Base-by-base conservation (phyloP, 2,113 vertebrate species). In the Natator depressus region DNA sequence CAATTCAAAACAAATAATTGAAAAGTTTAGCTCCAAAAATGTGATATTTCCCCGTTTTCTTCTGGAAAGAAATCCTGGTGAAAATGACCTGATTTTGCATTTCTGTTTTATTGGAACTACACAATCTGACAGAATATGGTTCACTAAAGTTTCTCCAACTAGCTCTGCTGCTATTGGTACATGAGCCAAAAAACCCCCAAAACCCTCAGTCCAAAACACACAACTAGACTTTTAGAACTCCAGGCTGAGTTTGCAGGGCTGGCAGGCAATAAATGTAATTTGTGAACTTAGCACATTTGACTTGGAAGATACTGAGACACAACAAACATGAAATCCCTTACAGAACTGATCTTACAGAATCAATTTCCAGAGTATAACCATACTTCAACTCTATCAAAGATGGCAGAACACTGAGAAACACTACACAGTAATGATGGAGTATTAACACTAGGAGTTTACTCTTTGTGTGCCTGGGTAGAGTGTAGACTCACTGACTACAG, bases 91-190 rank as follows among this genome's bases (percentile, higher is more conserved):
- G 85, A 49, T 19, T 86, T 94, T 91, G 96, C 85, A 86, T 94
- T 91, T 95, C 87, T 91, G 82, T 94, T 96, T 94, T 16, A 65
- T 2, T 65, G 31, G 62, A 35, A 65, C 14, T 59, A 31, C 50
- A 25, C 17, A 86, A 38, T 84, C 69, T 0, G 0, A 49, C 29
- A 90, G 89, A 0, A 5, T 78, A 59, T 87, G 50, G 49, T 46
- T 14, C 22, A 91, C 88, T 35, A 46, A 80, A 91, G 5, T 82
- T 93, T 84, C 90, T 93, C 78, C 89, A 83, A 76, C 84, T 25
- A 82, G 20, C 79, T 90, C 84, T 85, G 86, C 76, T 82, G 87
- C 35, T 55, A 82, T 84, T 89, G 25, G 11, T 86, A 25, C 51
- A 91, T 85, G 87, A 95, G 11, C 51, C 76, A 76, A 29, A 46